Evolutionary conservation across 2,113 vertebrate genomes (phyloP).

Genomic region (Passer domesticus): DNA sequence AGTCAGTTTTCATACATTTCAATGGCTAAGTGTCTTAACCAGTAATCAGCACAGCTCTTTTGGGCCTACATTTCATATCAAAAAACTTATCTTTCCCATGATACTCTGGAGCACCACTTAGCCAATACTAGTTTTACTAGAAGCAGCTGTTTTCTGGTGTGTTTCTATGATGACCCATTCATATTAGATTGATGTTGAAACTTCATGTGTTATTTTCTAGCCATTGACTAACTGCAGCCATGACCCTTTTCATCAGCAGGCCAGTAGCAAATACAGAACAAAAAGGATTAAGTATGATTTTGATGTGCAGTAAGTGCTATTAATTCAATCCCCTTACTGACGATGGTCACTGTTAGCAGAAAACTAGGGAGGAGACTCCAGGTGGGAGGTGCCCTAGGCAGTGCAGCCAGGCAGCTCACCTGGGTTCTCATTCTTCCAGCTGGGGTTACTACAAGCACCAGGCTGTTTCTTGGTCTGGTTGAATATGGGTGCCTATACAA

Average conservation of each 20-base stretch:
- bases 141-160: not conserved
- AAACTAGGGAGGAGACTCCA: not conserved
- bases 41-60: not conserved
- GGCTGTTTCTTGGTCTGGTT: not conserved
- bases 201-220: not conserved
- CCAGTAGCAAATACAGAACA: not conserved
- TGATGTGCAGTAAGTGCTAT: not conserved
- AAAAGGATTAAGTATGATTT: not conserved
- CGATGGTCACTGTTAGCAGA: not conserved
- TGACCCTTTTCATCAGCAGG: not conserved
- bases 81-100: not conserved
- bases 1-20: not conserved
- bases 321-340: not conserved
- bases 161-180: not conserved
- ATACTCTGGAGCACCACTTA: not conserved
- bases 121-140: not conserved
- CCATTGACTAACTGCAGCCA: not conserved
- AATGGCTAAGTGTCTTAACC: not conserved
- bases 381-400: not conserved
- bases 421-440: not conserved
- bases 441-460: not conserved
- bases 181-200: not conserved
- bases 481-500: accelerated
- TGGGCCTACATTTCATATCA: not conserved
- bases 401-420: not conserved